Evolutionary conservation across 2,797 vertebrate species (phyloP), one percentile per base, ranked within the genome.

Genomic region (Gymnopithys bicolor): DNA sequence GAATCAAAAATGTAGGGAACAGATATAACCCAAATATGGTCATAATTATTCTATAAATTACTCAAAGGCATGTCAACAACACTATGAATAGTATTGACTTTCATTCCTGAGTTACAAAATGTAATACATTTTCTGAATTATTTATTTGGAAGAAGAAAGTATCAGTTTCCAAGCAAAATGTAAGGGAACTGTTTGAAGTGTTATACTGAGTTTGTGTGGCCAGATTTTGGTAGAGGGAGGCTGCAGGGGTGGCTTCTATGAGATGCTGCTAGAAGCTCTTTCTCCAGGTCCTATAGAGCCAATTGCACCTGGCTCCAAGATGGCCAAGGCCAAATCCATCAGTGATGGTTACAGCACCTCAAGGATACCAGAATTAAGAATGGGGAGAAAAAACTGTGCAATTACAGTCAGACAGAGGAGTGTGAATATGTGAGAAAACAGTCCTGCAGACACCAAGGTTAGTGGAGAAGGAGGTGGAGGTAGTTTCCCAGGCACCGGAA

Each of bases 31-130:
- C 76, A 94, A 84, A 94, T 96, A 95, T 43, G 87, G 90, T 84
- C 83, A 93, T 96, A 95, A 95, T 95, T 94, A 96, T 94, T 96
- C 92, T 59, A 94, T 92, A 94, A 96, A 96, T 95, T 95, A 96
- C 91, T 95, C 79, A 59, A 86, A 91, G 59, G 70, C 87, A 92
- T 90, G 89, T 90, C 88, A 89, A 83, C 92, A 83, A 68, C 64
- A 88, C 90, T 92, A 86, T 90, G 90, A 95, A 93, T 79, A 92
- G 79, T 94, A 95, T 62, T 87, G 92, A 93, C 80, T 96, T 97
- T 95, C 92, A 93, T 97, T 95, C 84, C 84, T 27, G 51, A 93
- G 75, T 75, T 91, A 86, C 91, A 95, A 94, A 94, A 94, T 64
- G 68, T 74, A 86, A 74, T 79, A 75, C 37, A 35, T 66, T 91